These are phyloP conservation scores for Pelobates cultripes DNA, from an alignment of 2,797 vertebrate genomes.

Conservation along the genomic window DNA sequence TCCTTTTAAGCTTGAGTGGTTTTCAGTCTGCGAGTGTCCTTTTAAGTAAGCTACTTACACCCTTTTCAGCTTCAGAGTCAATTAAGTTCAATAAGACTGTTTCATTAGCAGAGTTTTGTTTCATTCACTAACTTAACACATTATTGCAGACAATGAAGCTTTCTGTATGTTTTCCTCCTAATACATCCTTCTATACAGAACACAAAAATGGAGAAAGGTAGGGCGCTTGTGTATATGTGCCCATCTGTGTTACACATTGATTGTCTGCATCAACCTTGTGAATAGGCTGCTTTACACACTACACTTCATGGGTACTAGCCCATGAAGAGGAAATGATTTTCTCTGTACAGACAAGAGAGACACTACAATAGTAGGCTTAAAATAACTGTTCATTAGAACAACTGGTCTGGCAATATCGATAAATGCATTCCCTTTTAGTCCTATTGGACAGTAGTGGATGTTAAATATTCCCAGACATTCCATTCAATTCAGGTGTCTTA, in stretches of 20 bases:
- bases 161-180: neutral
- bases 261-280: neutral
- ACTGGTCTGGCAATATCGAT: too few species aligned
- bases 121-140: neutral
- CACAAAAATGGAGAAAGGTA: neutral
- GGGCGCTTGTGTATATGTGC: neutral
- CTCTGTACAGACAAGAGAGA: neutral
- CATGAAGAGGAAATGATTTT: neutral
- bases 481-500: too few species aligned
- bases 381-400: too few species aligned
- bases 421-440: too few species aligned
- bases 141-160: neutral
- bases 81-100: too few species aligned
- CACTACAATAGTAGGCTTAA: neutral
- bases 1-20: too few species aligned
- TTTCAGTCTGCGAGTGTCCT: too few species aligned
- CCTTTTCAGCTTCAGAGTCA: too few species aligned
- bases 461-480: neutral
- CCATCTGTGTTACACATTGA: neutral
- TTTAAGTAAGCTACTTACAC: too few species aligned
- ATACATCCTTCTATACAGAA: neutral
- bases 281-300: neutral
- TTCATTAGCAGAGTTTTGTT: neutral
- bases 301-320: neutral
- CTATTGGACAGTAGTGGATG: neutral